These are phyloP conservation scores for Pissodes strobi DNA, from an alignment of 1,140 invertebrate species.

Conservation along the genomic window DNA sequence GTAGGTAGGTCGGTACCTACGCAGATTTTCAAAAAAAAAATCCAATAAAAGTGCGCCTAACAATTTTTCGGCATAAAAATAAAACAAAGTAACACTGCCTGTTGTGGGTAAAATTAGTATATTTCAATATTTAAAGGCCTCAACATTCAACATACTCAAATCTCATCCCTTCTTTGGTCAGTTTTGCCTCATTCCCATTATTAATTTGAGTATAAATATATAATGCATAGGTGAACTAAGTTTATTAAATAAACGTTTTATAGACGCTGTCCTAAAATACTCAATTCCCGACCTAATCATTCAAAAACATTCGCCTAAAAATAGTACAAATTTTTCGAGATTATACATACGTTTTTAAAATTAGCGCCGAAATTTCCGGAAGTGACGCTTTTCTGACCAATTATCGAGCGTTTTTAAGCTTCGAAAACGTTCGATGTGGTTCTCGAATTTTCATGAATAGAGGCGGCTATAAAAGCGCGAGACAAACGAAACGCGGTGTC, in stretches of 20 bases:
- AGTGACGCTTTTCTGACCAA: slow-evolving; percentile 33
- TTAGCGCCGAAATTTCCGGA: slow-evolving; percentile 40
- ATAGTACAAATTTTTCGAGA: slow-evolving; percentile 1
- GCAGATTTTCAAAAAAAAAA: no score
- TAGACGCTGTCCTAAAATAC: no score
- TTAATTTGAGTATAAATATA: background rate
- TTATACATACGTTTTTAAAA: slow-evolving; percentile 29
- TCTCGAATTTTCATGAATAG: slow-evolving; percentile 50
- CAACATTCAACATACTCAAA: no score
- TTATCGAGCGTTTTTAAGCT: slow-evolving; percentile 31
- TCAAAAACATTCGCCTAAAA: background rate
- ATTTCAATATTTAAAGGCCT: no score
- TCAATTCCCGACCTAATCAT: no score
- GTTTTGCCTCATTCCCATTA: background rate
- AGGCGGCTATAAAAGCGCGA: slow-evolving; percentile 48
- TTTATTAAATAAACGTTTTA: background rate
- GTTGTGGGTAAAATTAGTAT: no score
- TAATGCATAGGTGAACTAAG: background rate
- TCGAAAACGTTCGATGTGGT: slow-evolving; percentile 36
- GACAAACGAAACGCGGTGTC: slow-evolving; percentile 33
- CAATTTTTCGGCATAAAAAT: no score
- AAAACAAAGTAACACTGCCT: no score
- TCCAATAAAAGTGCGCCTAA: no score
- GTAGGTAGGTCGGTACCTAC: no score
- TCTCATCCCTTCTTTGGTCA: no score